Evolutionary conservation across 2,113 vertebrate genomes (phyloP).

Genomic region (Thryonomys swinderianus): DNA sequence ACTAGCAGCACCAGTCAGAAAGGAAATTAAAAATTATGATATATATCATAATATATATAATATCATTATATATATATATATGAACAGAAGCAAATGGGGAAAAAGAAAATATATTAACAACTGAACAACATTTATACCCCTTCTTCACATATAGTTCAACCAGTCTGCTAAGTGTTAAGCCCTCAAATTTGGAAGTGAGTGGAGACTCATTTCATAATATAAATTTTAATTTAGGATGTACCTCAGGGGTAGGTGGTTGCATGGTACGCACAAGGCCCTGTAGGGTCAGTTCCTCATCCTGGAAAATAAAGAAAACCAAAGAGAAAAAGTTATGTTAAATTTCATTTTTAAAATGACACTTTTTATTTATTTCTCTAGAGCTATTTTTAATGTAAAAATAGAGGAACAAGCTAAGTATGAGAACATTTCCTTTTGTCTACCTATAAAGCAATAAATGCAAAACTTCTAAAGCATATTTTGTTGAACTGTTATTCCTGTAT

Average conservation of each 20-base stretch:
- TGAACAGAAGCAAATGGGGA: not conserved
- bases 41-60: no score
- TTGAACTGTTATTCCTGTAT: not conserved
- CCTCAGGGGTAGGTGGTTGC: not conserved
- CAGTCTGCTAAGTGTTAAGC: not conserved
- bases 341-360: not conserved
- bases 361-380: not conserved
- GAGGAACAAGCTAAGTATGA: not conserved
- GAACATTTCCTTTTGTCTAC: not conserved
- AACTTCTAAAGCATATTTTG: not conserved
- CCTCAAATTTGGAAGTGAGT: not conserved
- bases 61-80: no score
- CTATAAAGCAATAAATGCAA: not conserved
- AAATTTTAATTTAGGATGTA: not conserved
- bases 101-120: not conserved
- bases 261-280: not conserved
- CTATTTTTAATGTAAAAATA: not conserved
- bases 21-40: not conserved
- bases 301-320: not conserved
- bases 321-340: not conserved
- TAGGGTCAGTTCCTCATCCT: not conserved
- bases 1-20: not conserved
- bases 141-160: not conserved
- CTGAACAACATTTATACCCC: fast-evolving
- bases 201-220: not conserved